A percentile compares a stretch with the other conserved stretches of the same genome.
phyloP scores from a whole-genome alignment of 2,797 vertebrate genomes.

The Sebastes kiyomatsui region DNA sequence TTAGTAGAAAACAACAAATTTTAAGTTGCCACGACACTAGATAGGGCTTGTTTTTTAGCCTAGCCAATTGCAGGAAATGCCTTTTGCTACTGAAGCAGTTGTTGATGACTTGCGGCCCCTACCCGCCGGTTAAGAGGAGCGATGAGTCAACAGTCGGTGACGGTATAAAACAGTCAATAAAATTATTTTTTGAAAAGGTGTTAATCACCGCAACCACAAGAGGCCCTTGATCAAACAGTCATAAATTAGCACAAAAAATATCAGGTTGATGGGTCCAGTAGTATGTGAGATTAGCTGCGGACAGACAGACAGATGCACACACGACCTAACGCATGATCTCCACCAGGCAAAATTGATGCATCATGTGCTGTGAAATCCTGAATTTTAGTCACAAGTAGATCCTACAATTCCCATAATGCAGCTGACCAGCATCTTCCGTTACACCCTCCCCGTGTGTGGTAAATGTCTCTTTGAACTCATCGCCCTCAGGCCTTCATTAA shows the following conservation, averaged over 20 bases:
- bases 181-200: background rate
- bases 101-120: background rate
- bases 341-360: background rate
- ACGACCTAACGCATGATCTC: background rate
- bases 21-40: no score
- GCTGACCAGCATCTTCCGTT: background rate
- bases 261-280: background rate
- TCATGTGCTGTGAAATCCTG: background rate
- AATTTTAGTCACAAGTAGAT: background rate
- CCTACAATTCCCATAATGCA: background rate
- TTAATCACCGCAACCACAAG: no score
- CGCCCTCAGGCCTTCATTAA: background rate
- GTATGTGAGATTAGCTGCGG: fast-evolving
- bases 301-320: background rate
- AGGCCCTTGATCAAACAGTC: no score
- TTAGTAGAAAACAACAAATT: no score
- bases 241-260: no score
- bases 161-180: background rate
- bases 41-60: no score
- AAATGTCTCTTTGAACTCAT: background rate
- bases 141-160: background rate
- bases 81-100: background rate
- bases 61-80: no score
- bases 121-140: background rate
- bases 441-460: background rate